A percentile compares a stretch with the other conserved stretches of the same genome.
Conservation (phyloP, 35 echinoderm and acorn worm genomes). For the Heliocidaris erythrogramma region DNA sequence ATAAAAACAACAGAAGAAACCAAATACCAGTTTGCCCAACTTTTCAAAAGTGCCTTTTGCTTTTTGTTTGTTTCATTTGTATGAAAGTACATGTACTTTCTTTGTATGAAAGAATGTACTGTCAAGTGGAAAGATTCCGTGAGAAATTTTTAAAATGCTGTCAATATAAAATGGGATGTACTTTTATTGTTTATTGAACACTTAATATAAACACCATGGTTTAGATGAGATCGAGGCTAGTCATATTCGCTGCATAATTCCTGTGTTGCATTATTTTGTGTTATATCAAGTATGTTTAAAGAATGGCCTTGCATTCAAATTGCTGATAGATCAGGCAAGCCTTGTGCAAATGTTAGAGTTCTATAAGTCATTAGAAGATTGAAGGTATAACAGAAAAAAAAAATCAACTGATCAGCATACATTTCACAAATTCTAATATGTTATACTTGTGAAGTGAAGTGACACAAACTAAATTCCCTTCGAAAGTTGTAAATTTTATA, state of each 20-base stretch:
- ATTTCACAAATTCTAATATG: neutral
- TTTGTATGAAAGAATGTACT: neutral
- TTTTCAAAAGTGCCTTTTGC: neutral
- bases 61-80: neutral
- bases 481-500: no score
- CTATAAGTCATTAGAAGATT: neutral
- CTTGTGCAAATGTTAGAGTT: neutral
- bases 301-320: neutral
- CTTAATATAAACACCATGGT: no score
- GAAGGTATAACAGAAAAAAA: neutral
- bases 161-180: neutral
- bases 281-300: neutral
- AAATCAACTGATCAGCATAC: neutral
- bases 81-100: neutral
- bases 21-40: neutral
- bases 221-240: neutral
- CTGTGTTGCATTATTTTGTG: neutral
- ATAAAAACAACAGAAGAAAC: neutral
- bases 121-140: neutral
- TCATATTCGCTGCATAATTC: neutral
- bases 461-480: neutral
- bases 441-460: neutral
- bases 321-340: neutral
- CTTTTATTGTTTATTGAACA: no score
- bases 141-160: neutral